These are phyloP conservation scores for Triplophysa siluroides DNA, from an alignment of 2,113 vertebrate species.

Conservation along the genomic window DNA sequence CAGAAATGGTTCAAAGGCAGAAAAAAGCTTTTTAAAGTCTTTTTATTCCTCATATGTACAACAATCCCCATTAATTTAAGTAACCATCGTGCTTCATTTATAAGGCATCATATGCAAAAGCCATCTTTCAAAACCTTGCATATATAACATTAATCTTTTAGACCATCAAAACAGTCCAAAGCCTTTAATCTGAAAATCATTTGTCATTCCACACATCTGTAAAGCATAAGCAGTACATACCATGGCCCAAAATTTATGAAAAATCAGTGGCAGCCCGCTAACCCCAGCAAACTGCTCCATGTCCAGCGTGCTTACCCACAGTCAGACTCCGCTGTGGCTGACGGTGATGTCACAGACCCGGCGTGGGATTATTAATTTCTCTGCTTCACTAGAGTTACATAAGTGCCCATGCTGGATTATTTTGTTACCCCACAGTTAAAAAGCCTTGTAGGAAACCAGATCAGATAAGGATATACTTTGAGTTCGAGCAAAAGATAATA, in stretches of 20 bases:
- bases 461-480: background rate
- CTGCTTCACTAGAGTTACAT: slow-evolving; percentile 70
- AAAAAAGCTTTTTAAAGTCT: no score
- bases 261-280: slow-evolving; percentile 41
- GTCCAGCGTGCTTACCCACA: slow-evolving; percentile 65
- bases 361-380: slow-evolving; percentile 74
- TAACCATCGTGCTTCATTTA: no score
- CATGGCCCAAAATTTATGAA: slow-evolving; percentile 41
- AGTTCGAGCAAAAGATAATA: background rate
- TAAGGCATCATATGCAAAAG: no score
- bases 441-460: slow-evolving; percentile 43
- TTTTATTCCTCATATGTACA: no score
- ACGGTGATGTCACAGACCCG: slow-evolving; percentile 68
- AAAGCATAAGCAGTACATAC: slow-evolving; percentile 1
- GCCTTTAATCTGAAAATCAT: slow-evolving; percentile 25
- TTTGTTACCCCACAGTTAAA: slow-evolving; percentile 56
- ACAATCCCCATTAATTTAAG: no score
- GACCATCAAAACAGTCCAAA: background rate
- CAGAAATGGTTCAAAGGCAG: no score
- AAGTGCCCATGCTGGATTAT: slow-evolving; percentile 72
- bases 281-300: slow-evolving; percentile 63
- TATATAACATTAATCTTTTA: no score
- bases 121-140: no score
- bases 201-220: slow-evolving; percentile 28
- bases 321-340: slow-evolving; percentile 52